Conservation (phyloP, 2,797 vertebrate species). For the Enteromius anoplus region DNA sequence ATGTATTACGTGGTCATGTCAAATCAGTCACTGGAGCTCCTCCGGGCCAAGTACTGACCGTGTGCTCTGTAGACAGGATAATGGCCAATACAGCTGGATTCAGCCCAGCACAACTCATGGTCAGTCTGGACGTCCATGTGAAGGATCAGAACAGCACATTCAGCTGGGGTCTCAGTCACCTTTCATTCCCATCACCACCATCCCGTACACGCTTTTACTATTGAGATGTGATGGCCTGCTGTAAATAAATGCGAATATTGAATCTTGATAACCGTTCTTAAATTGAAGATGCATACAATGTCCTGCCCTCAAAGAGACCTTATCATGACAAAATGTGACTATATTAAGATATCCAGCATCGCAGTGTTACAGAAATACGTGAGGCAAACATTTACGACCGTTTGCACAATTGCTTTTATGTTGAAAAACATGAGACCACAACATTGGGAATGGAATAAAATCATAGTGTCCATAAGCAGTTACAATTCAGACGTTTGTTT, state of each 20-base stretch:
- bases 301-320: not conserved
- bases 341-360: not conserved
- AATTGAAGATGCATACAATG: slow-evolving; percentile 39
- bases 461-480: not conserved
- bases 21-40: not conserved
- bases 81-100: not conserved
- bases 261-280: slow-evolving; percentile 45
- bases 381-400: not conserved
- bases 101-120: not conserved
- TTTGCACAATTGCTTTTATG: slow-evolving; percentile 8
- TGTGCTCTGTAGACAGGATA: not conserved
- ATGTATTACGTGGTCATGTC: not conserved
- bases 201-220: slow-evolving; percentile 8
- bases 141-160: not conserved
- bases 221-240: slow-evolving; percentile 30
- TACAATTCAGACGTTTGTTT: slow-evolving; percentile 3
- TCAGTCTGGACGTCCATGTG: not conserved
- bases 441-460: slow-evolving; percentile 10
- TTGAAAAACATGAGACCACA: not conserved
- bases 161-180: not conserved
- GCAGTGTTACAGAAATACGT: not conserved
- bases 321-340: slow-evolving; percentile 15
- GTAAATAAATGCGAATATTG: slow-evolving; percentile 28
- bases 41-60: not conserved
- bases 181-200: not conserved